Evolutionary conservation across 2,797 vertebrate genomes (phyloP).

Genomic region (Channa striata): DNA sequence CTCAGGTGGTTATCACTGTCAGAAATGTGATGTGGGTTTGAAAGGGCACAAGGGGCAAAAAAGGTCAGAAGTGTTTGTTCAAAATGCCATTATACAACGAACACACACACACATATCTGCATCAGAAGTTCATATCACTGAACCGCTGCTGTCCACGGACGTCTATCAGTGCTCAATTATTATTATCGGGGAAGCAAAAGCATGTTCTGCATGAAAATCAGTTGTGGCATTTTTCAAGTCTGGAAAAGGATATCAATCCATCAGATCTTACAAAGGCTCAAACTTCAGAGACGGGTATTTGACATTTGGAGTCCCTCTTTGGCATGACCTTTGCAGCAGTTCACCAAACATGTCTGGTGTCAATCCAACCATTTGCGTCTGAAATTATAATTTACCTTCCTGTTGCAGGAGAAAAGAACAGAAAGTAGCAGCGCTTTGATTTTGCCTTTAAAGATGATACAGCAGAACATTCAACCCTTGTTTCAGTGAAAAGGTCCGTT

Average conservation of each 20-base stretch:
- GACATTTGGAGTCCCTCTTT: constrained; percentile 82
- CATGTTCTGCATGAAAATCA: constrained; percentile 55
- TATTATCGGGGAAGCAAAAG: constrained; percentile 26
- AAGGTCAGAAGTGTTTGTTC: constrained; percentile 64
- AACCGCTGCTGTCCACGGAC: constrained; percentile 3
- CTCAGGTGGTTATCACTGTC: constrained; percentile 61
- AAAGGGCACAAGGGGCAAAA: constrained; percentile 62
- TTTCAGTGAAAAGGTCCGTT: constrained; percentile 21
- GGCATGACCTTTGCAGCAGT: constrained; percentile 79
- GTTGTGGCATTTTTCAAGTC: constrained; percentile 69
- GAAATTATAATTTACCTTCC: constrained; percentile 56
- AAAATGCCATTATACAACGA: constrained; percentile 34
- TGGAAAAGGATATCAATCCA: constrained; percentile 63
- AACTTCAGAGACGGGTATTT: constrained; percentile 75
- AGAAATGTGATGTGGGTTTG: constrained; percentile 57
- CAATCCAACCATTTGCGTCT: constrained; percentile 67
- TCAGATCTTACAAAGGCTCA: constrained; percentile 70
- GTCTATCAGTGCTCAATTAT: constrained; percentile 22
- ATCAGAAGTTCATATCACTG: constrained; percentile 10
- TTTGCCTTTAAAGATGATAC: constrained; percentile 23
- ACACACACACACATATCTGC: neutral
- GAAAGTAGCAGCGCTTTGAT: neutral
- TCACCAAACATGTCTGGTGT: constrained; percentile 76
- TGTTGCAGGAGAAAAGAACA: constrained; percentile 2
- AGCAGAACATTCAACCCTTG: constrained; percentile 26